phyloP scores from a whole-genome alignment of 2,113 vertebrate genomes.

The Potamarius usumacintae region DNA sequence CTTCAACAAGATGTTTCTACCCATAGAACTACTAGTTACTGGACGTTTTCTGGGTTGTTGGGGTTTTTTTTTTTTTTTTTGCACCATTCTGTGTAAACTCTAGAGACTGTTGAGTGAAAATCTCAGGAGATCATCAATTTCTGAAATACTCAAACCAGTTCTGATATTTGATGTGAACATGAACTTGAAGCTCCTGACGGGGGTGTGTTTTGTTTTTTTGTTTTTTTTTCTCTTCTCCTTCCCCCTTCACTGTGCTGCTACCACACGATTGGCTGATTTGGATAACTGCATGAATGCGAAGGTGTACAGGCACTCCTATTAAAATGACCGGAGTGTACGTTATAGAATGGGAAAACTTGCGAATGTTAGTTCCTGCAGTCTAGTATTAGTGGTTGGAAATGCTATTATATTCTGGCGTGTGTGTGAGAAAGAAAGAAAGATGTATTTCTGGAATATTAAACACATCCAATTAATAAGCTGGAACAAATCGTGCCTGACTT shows the following conservation, averaged over 20 bases:
- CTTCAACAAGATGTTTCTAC: neutral
- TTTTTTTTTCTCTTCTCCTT: too few species aligned
- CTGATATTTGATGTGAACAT: too few species aligned
- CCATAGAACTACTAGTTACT: neutral
- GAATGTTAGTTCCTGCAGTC: neutral
- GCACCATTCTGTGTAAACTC: neutral
- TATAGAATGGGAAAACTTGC: neutral
- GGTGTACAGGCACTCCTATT: neutral
- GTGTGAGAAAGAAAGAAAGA: neutral
- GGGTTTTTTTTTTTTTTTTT: neutral
- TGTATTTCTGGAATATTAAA: neutral
- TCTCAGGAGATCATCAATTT: neutral
- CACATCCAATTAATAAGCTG: neutral
- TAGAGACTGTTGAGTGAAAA: neutral
- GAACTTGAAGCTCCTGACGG: too few species aligned
- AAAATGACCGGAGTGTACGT: neutral
- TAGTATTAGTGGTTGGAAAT: neutral
- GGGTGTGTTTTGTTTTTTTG: neutral
- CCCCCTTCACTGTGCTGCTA: too few species aligned
- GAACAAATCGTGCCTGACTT: constrained; percentile 10
- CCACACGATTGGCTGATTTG: neutral
- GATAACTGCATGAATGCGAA: neutral
- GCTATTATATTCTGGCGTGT: too few species aligned
- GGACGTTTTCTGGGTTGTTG: neutral
- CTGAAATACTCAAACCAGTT: neutral